phyloP scores from a whole-genome alignment of 2,113 vertebrate species.

The Strix uralensis region DNA sequence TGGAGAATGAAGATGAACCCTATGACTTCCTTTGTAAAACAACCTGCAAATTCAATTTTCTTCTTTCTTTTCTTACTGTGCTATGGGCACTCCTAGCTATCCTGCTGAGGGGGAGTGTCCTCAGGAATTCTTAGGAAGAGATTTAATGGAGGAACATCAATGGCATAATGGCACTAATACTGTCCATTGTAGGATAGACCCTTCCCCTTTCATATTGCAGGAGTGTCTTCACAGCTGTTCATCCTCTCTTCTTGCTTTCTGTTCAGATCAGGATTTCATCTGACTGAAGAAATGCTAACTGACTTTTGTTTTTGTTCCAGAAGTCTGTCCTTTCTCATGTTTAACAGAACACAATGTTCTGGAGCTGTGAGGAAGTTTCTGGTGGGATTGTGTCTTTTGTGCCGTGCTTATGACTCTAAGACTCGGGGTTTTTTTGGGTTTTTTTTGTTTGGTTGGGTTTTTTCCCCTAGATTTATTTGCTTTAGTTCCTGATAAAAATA shows the following conservation, averaged over 20 bases:
- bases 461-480: neutral
- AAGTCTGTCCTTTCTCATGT: neutral
- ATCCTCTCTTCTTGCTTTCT: neutral
- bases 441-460: neutral
- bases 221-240: neutral
- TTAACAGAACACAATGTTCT: constrained; percentile 6
- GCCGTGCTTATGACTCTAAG: neutral
- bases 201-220: neutral
- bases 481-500: neutral
- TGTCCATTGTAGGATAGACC: neutral
- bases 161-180: no score
- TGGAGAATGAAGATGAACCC: neutral
- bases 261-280: neutral
- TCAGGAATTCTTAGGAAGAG: neutral
- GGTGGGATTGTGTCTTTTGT: neutral
- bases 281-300: rapidly evolving
- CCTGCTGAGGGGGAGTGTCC: neutral
- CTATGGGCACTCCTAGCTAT: neutral
- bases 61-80: neutral
- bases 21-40: neutral
- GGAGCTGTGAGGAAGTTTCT: neutral
- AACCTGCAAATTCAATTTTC: neutral
- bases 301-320: neutral
- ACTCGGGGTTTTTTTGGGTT: no score
- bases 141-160: neutral